Base-by-base conservation (phyloP, 2,888 invertebrate species). In the Rotaria socialis region DNA sequence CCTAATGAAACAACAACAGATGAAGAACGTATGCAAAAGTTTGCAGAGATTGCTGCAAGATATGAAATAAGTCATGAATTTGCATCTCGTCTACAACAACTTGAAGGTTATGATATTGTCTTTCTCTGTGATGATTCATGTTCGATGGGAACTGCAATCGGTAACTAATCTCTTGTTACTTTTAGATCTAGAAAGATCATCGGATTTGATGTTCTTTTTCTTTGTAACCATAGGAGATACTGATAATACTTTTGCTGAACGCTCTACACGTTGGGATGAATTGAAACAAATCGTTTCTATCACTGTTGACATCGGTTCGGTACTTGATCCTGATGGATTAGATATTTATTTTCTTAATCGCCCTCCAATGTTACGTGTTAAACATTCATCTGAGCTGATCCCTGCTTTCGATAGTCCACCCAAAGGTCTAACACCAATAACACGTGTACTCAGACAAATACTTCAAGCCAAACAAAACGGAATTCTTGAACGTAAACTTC, bases 271-370 rank as follows among this genome's bases (percentile, higher is more conserved):
- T 27, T 86, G 86, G 86, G 60, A 86, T 85, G 86, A 86, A 60
- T 22, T 86, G 24, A 35, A 86, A 85, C 85, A 86, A n/a, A 85
- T 75, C 41, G 52, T 85, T 11, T 75, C 80, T 14, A 86, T 85
- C 41, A 74, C 75, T 43, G 41, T 86, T 16, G 86, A 86, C 55
- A 52, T 86, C n/a, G 85, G 85, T 10, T 85, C 75, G 50, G 24
- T 14, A 24, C 41, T 75, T 41, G 75, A 75, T 75, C 75, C 75
- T 11, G 75, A 75, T 47, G 75, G 75, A 8, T 22, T 75, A 2
- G 86, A 86, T 80, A n/a, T 86, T 10, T 86, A 85, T 47, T 86
- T 86, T 86, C 41, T 86, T 27, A 86, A 86, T 86, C 47, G 86
- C 5, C 47, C 55, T 8, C 80, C 75, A 43, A 41, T 75, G 41